phyloP scores from a whole-genome alignment of 1,140 invertebrate genomes.

The Apis laboriosa region DNA sequence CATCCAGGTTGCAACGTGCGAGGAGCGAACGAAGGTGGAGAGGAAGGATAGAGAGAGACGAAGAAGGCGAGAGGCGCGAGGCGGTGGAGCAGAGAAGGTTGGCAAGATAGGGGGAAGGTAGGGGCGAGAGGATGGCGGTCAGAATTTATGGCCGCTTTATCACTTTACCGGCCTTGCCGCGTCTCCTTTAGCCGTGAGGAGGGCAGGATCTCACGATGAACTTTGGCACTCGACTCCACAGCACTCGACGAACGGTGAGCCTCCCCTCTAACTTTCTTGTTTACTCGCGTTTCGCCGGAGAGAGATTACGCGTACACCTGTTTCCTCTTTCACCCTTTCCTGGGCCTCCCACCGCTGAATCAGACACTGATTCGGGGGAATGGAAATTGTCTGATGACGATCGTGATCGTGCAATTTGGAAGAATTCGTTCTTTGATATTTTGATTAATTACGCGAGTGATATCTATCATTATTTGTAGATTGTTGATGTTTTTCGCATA shows the following conservation, averaged over 20 bases:
- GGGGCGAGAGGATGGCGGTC: conserved; percentile 71
- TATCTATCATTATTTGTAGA: no score
- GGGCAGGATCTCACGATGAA: conserved; percentile 79
- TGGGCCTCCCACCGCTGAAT: background rate
- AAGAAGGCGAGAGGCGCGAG: conserved; percentile 26
- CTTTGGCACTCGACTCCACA: conserved; percentile 78
- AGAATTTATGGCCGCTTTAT: conserved; percentile 82
- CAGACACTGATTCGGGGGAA: background rate
- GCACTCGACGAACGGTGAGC: conserved; percentile 76
- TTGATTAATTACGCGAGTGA: background rate
- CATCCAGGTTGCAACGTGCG: conserved; percentile 53
- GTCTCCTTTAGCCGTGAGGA: conserved; percentile 75
- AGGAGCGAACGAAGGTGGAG: background rate
- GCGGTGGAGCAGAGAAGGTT: conserved; percentile 46
- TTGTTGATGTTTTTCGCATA: no score
- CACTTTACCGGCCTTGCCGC: conserved; percentile 80
- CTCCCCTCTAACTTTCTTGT: conserved; percentile 74
- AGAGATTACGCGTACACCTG: conserved; percentile 76
- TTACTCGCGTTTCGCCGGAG: conserved; percentile 72
- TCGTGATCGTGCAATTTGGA: background rate
- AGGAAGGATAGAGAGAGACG: conserved; percentile 48
- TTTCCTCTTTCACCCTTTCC: conserved; percentile 65
- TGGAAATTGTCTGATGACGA: conserved; percentile 16
- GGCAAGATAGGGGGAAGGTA: conserved; percentile 56
- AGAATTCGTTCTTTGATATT: no score